These are phyloP conservation scores for Ceryle rudis DNA, from an alignment of 2,797 vertebrate species.

Conservation along the genomic window DNA sequence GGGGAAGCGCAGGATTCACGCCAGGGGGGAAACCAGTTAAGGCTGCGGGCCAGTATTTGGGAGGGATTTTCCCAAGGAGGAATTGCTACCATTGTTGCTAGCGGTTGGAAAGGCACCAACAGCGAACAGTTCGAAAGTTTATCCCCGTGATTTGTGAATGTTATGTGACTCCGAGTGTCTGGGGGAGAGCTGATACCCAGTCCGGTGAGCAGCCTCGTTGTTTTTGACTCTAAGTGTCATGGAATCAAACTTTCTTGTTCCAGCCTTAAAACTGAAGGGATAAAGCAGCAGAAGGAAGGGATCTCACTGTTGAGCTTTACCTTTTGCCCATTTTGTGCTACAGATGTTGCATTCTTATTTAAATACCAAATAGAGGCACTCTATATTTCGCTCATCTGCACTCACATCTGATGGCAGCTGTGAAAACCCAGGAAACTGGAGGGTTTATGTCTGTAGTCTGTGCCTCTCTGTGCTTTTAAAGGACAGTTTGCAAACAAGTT, in stretches of 20 bases:
- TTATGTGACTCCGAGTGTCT: fast-evolving
- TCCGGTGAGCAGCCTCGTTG: not conserved
- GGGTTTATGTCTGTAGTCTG: fast-evolving
- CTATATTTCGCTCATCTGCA: not conserved
- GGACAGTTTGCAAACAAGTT: not conserved
- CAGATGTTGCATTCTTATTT: not conserved
- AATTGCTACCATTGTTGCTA: fast-evolving
- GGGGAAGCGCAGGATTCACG: not conserved
- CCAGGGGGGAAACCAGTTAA: too few species aligned
- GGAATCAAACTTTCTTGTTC: not conserved
- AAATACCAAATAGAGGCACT: not conserved
- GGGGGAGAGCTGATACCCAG: not conserved
- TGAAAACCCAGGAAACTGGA: not conserved
- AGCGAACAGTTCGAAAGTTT: not conserved
- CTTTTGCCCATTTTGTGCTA: not conserved
- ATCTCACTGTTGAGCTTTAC: not conserved
- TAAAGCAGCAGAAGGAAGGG: not conserved
- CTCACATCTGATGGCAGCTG: fast-evolving
- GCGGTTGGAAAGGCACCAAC: fast-evolving
- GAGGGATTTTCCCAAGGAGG: not conserved
- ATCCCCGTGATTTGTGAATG: fast-evolving
- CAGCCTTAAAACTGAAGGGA: not conserved
- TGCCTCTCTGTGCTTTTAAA: not conserved
- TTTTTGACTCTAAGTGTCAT: not conserved
- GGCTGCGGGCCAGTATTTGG: fast-evolving